Conservation (phyloP, 1,140 invertebrate species). For the Diorhabda carinulata region DNA sequence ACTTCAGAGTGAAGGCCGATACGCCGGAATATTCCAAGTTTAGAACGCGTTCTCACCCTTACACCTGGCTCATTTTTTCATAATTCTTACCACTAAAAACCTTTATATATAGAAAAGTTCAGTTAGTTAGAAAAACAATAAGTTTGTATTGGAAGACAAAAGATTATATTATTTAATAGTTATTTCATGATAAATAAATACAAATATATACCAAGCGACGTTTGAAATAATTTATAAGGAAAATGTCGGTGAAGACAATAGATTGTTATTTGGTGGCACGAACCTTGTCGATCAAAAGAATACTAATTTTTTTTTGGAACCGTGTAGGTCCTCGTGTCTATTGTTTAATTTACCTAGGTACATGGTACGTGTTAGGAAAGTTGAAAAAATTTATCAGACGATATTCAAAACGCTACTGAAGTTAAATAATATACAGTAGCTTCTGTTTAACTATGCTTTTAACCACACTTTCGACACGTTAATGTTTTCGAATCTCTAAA, state of each 20-base stretch:
- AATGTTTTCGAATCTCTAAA: too few relatives aligned
- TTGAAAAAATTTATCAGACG: background rate
- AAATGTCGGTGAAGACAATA: background rate
- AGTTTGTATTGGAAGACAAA: conserved; percentile 3
- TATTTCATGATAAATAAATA: background rate
- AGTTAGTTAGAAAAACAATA: background rate
- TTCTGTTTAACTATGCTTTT: too few relatives aligned
- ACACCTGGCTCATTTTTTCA: too few relatives aligned
- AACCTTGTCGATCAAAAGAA: background rate
- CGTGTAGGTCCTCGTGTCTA: background rate
- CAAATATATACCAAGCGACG: background rate
- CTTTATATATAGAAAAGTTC: too few relatives aligned
- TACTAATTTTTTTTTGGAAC: background rate
- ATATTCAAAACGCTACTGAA: background rate
- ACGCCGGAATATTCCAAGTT: too few relatives aligned
- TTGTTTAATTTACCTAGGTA: background rate
- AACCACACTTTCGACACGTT: too few relatives aligned
- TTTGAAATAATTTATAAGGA: background rate
- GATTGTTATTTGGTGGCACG: background rate
- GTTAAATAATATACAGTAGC: too few relatives aligned
- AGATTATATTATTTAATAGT: background rate
- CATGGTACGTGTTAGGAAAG: background rate
- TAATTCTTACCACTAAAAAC: too few relatives aligned
- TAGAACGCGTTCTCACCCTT: too few relatives aligned
- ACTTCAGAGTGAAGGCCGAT: too few relatives aligned